phyloP scores from a whole-genome alignment of 2,113 vertebrate genomes.

The Dromiciops gliroides region DNA sequence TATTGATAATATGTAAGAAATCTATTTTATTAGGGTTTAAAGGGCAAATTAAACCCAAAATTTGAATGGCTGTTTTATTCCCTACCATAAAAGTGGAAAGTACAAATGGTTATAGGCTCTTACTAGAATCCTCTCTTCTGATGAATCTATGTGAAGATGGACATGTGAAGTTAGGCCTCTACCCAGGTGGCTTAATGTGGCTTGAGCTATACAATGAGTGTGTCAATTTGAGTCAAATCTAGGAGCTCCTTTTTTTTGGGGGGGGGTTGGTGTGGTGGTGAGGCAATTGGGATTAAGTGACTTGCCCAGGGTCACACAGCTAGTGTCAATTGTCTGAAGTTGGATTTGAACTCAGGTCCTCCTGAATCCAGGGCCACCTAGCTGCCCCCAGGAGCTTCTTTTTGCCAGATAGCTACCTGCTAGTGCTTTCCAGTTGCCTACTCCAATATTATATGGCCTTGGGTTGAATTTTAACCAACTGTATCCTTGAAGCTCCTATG shows the following conservation, averaged over 20 bases:
- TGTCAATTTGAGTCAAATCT: neutral
- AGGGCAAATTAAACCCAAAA: conserved; percentile 5
- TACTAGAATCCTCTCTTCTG: conserved; percentile 34
- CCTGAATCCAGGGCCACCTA: too few species aligned
- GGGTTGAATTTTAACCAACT: neutral
- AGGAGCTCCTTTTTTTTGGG: neutral
- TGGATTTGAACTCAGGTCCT: too few species aligned
- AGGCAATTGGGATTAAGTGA: too few species aligned
- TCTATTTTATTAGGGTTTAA: conserved; percentile 7
- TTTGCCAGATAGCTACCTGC: conserved; percentile 2
- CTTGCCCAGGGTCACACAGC: too few species aligned
- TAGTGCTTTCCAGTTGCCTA: conserved; percentile 34
- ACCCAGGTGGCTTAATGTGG: neutral
- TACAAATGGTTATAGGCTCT: conserved; percentile 20
- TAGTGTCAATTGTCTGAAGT: too few species aligned
- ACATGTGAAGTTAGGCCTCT: neutral
- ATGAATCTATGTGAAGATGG: neutral
- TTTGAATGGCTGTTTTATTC: conserved; percentile 2
- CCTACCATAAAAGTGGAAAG: neutral
- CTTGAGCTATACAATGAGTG: neutral
- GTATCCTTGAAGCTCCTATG: neutral
- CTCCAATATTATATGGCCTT: neutral
- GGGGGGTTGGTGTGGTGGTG: too few species aligned
- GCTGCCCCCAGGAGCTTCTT: neutral
- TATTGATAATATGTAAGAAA: conserved; percentile 44